Evolutionary conservation across 2,113 vertebrate species (phyloP).

Genomic region (Macaca mulatta): DNA sequence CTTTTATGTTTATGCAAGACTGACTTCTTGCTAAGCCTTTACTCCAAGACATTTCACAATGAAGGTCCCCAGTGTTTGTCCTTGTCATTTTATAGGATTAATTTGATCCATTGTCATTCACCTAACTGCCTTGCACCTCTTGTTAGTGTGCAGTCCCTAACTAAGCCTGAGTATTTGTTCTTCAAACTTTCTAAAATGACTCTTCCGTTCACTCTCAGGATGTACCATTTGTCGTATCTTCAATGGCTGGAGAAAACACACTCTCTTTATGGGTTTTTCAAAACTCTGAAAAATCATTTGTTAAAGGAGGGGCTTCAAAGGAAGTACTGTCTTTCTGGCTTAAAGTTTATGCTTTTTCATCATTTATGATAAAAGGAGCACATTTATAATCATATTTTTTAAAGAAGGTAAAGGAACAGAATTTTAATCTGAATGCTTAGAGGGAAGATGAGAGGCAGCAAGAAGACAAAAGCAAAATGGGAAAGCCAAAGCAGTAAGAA

Average conservation of each 20-base stretch:
- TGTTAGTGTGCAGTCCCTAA: background rate
- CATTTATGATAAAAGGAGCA: background rate
- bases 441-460: background rate
- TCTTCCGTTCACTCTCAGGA: background rate
- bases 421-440: constrained; percentile 18
- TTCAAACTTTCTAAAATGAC: background rate
- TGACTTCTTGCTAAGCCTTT: constrained; percentile 29
- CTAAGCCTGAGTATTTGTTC: background rate
- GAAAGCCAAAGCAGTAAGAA: background rate
- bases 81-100: constrained; percentile 4
- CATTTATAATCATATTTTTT: background rate
- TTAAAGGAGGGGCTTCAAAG: background rate
- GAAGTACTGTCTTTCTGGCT: background rate
- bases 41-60: constrained; percentile 6
- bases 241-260: background rate
- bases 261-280: background rate
- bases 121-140: background rate
- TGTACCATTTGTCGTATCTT: background rate
- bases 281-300: constrained; percentile 20
- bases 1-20: background rate
- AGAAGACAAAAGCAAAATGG: constrained; percentile 14
- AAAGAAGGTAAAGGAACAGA: background rate
- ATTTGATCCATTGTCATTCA: background rate
- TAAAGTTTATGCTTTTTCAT: background rate
- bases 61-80: background rate